Percentiles rank a stretch among this genome's conserved stretches.
These are phyloP conservation scores for Myotis davidii DNA, from an alignment of 2,113 vertebrate species.

Conservation along the genomic window DNA sequence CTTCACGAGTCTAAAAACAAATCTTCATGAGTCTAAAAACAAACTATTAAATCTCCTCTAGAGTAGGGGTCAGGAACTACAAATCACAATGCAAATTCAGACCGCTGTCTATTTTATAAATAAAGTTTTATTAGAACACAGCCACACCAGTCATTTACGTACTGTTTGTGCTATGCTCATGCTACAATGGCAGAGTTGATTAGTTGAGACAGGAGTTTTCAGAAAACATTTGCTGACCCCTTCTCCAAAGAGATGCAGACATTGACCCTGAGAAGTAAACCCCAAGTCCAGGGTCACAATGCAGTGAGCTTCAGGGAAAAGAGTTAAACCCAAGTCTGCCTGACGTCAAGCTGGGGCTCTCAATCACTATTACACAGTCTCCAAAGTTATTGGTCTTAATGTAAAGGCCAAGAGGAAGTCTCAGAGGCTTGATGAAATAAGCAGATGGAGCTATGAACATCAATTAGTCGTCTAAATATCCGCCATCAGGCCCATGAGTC, in stretches of 20 bases:
- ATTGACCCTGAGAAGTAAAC: background rate
- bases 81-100: background rate
- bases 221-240: background rate
- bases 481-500: slow-evolving; percentile 13
- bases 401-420: background rate
- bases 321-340: background rate
- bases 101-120: background rate
- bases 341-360: background rate
- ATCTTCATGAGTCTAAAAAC: background rate
- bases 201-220: background rate
- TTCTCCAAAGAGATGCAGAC: background rate
- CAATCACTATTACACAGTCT: background rate
- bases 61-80: background rate
- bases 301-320: background rate
- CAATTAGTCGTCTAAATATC: slow-evolving; percentile 1
- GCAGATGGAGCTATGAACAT: slow-evolving; percentile 13
- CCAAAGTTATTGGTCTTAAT: slow-evolving; percentile 26
- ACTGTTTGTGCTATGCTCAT: background rate
- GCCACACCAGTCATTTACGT: background rate
- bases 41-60: background rate
- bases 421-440: slow-evolving; percentile 4
- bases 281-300: background rate
- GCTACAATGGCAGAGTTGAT: background rate
- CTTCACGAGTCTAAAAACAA: background rate
- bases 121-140: background rate